These are phyloP conservation scores for Catharus minimus DNA, from an alignment of 2,113 vertebrate genomes.

Conservation along the genomic window DNA sequence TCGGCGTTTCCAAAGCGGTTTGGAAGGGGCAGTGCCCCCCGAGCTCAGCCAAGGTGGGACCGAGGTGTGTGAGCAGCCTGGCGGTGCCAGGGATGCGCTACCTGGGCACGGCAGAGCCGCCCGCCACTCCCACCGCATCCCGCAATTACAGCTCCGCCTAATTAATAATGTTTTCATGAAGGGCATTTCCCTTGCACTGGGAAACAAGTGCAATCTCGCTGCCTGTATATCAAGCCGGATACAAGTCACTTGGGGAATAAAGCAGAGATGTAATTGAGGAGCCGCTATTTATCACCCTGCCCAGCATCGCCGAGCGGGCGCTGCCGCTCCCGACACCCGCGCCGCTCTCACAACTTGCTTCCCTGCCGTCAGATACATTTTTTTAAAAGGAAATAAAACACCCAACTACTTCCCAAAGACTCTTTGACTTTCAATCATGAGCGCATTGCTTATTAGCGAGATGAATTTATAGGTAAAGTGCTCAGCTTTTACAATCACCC, in stretches of 20 bases:
- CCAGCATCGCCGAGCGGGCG: not conserved
- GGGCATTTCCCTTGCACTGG: constrained; percentile 34
- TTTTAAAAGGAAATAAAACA: constrained; percentile 44
- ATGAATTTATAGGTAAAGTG: constrained; percentile 47
- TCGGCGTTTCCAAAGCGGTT: fast-evolving
- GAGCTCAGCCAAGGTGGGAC: fast-evolving
- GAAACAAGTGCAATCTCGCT: not conserved
- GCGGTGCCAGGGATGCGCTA: fast-evolving
- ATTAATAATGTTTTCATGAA: constrained; percentile 21
- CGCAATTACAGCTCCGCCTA: not conserved
- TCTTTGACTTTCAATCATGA: constrained; percentile 47
- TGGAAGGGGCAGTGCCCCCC: not conserved
- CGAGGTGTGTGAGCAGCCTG: too few relatives aligned
- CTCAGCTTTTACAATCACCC: constrained; percentile 49
- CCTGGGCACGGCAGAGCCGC: not conserved
- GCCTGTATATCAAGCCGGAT: constrained; percentile 19
- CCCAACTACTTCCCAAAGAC: constrained; percentile 41
- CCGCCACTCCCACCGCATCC: not conserved
- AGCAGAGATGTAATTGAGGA: constrained; percentile 2
- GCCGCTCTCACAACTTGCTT: not conserved
- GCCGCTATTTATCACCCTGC: constrained; percentile 16
- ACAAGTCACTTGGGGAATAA: constrained; percentile 22
- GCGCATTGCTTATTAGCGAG: constrained; percentile 19
- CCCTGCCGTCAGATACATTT: not conserved
- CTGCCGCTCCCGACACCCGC: not conserved